Base-by-base conservation (phyloP, 2,113 vertebrate species). In the Cheilinus undulatus region DNA sequence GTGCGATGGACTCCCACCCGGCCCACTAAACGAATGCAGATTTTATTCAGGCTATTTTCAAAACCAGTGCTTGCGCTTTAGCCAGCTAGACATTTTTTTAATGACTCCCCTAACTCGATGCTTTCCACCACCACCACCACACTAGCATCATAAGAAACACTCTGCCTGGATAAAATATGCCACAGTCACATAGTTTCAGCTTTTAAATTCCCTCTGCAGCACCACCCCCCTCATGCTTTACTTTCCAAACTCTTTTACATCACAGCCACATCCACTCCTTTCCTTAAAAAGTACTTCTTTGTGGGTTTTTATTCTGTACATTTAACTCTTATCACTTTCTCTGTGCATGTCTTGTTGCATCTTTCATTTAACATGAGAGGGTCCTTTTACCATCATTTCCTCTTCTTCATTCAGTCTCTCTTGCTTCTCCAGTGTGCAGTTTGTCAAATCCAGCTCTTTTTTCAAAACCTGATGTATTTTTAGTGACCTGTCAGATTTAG, bases 61-160 rank as follows among this genome's bases (percentile, higher is more conserved):
- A 86, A 88, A 82, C 77, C 77, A 65, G 36, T 73, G 81, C 57
- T 19, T 81, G 68, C 45, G 51, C 81, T 92, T 93, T 72, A 89
- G 92, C 91, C 78, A 92, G 80, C 91, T 89, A 73, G 87, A 90
- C 92, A 89, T 79, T 92, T 93, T 93, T 93, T 91, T 89, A 92
- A 92, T 91, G 90, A 89, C 86, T 89, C 82, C 77, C 63, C 67
- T 68, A 86, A 87, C 86, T 82, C 79, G 42, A 64, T 42, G 65
- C 76, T 56, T 83, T 85, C 82, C 58, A 50, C 65, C 76, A 42
- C 72, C 71, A 48, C 64, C 64, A 32, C 30, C 69, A 46, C 23
- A n/a, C n/a, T 69, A 34, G 40, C 57, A 36, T 64, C 45, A 19
- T 57, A 30, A 62, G 82, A 79, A 86, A 80, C 83, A 67, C 65